Evolutionary conservation across 2,113 vertebrate species (phyloP), one percentile per base, ranked within the genome.

Genomic region (Oreochromis tanganicae): DNA sequence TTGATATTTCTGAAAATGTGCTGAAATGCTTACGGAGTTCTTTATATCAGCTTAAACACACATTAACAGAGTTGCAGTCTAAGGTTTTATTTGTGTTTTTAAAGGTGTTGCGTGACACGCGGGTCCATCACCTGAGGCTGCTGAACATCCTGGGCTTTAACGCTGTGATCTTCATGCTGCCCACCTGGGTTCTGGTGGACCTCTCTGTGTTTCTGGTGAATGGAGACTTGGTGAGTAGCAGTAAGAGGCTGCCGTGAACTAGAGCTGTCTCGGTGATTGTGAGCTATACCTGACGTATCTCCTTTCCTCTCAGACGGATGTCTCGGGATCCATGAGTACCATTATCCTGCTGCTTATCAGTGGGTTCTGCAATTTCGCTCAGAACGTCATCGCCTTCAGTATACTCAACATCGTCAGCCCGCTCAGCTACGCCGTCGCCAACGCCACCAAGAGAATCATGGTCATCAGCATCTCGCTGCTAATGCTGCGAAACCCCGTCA

Each of bases 361-460:
- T 2, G 99, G 99, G 4, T 98, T 99, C 95, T 99, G 99, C 92
- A 99, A 99, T 94, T 98, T 99, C 27, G 98, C 99, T 38, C 99
- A 99, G 95, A 99, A 99, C 0, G 98, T 99, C 78, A 98, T 99
- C 6, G 99, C 99, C 85, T 99, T 99, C 95, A 99, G 98, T 24
- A 97, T 99, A 27, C 96, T 99, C 2, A 99, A 97, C 94, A 95
- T 99, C 41, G 97, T 99, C 95, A 99, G 98, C 88, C 99, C 98
- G 0, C 96, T 99, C 12, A 99, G 99, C 90, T 99, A 99, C 88
- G 99, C 99, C 0, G 99, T 99, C 0, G 99, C 99, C 88, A 99
- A 99, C 0, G 99, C 98, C 90, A 99, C 99, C 52, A 99, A 99
- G 92, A 96, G 99, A 36, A 99, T 99, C 96, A 98, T 98, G 97